Evolutionary conservation across 2,113 vertebrate species (phyloP), one percentile per base, ranked within the genome.

Genomic region (Carollia perspicillata): DNA sequence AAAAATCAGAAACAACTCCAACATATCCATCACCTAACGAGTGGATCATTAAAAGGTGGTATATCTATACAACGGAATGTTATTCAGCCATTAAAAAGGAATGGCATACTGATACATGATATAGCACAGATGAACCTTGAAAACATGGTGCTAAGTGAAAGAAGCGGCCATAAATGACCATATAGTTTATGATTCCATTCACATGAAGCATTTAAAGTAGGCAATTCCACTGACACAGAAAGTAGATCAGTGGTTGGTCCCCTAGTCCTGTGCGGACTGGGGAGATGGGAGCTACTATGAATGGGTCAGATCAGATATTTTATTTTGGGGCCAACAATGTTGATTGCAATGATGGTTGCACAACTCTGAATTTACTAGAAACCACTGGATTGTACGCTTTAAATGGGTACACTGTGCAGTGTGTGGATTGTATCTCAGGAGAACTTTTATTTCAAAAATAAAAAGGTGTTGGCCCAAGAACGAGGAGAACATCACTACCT

Each of bases 1-100:
- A 28, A 83, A 74, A 65, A 74, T 10, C 53, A 23, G 49, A 55
- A 47, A 68, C 13, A 66, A 47, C 17, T 23, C 58, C n/a, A n/a
- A 84, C 26, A 77, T 77, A 33, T 26, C 37, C 10, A 58, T 26
- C 33, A 77, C 3, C 20, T 90, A 35, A 72, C 14, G 22, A 93
- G n/a, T 51, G 30, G 37, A 40, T 37, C 16, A 26, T 90, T 66
- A 84, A 58, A 84, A 68, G 11, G 33, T 75, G 30, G 8, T 47
- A 58, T 51, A 58, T 33, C 12, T 12, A 33, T n/a, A 42, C 20
- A 35, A 17, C 42, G 58, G 60, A n/a, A 33, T 53, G 51, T 65
- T 93, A 69, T 77, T 87, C 58, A 81, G n/a, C 20, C 85, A 68
- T 69, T 78, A n/a, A 47, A 91, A 96, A 74, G 8, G 44, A 93